Conservation (phyloP, 2,888 invertebrate species). For the Drosophila infuscata region DNA sequence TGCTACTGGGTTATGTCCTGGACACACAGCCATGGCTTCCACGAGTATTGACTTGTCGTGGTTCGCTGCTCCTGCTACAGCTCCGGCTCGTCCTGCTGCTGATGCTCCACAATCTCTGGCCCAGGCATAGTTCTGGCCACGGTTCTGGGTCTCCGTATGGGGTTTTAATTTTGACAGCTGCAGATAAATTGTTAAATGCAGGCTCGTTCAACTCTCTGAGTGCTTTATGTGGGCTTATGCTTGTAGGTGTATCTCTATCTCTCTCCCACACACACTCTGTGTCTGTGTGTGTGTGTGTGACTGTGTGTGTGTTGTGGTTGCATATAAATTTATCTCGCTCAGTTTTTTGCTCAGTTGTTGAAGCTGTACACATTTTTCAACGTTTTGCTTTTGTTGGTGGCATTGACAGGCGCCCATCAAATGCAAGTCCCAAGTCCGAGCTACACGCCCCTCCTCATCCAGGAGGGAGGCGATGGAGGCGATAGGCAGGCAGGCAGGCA, state of each 20-base stretch:
- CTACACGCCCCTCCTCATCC: not conserved
- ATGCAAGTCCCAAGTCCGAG: slow-evolving; percentile 53
- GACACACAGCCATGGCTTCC: slow-evolving; percentile 62
- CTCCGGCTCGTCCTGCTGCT: slow-evolving; percentile 9
- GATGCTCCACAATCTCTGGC: slow-evolving; percentile 4
- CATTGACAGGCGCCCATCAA: slow-evolving; percentile 79
- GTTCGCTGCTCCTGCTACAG: slow-evolving; percentile 59
- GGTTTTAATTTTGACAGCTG: slow-evolving; percentile 85
- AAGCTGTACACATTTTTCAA: slow-evolving; percentile 73
- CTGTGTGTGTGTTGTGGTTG: slow-evolving; percentile 58
- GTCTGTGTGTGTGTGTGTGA: slow-evolving; percentile 3
- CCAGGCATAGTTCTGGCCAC: slow-evolving; percentile 32
- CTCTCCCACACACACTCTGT: too few species aligned
- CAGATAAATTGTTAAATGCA: slow-evolving; percentile 84
- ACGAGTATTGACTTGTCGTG: slow-evolving; percentile 78
- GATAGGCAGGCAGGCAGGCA: not conserved
- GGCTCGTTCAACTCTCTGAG: slow-evolving; percentile 70
- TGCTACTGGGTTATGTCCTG: slow-evolving; percentile 75
- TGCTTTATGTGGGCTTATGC: slow-evolving; percentile 78
- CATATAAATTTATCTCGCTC: slow-evolving; percentile 74
- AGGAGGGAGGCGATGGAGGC: slow-evolving; percentile 44
- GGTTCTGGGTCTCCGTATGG: slow-evolving; percentile 70
- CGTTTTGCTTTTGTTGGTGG: slow-evolving; percentile 73
- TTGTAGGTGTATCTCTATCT: slow-evolving; percentile 52
- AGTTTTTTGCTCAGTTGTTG: slow-evolving; percentile 61